A percentile compares a stretch with the other conserved stretches of the same genome.
Conservation (phyloP, 2,797 vertebrate species). For the Ambastaia sidthimunki region DNA sequence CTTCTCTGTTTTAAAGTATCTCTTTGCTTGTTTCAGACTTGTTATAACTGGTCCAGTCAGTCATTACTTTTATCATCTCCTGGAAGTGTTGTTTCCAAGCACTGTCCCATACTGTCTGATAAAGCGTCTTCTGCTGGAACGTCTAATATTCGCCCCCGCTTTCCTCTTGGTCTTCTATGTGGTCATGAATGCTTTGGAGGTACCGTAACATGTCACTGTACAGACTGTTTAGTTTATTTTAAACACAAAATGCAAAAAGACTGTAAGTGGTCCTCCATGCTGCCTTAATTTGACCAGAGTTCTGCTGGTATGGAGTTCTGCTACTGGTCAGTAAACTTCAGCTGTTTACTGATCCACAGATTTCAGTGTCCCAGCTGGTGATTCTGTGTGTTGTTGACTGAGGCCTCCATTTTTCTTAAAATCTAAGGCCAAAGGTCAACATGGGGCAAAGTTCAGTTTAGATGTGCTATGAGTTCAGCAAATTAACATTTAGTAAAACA, state of each 20-base stretch:
- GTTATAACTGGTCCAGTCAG: slow-evolving; percentile 86
- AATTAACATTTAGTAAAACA: too few relatives aligned
- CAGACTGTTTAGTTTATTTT: too few relatives aligned
- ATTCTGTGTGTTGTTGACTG: slow-evolving; percentile 1
- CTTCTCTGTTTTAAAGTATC: not conserved
- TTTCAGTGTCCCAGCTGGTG: slow-evolving; percentile 2
- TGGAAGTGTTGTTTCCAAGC: slow-evolving; percentile 83
- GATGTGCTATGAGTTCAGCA: too few relatives aligned
- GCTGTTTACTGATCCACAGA: slow-evolving; percentile 22
- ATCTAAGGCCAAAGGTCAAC: not conserved
- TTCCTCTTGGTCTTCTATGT: slow-evolving; percentile 86
- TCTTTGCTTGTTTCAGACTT: slow-evolving; percentile 70
- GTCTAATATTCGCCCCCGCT: slow-evolving; percentile 83
- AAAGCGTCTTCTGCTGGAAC: slow-evolving; percentile 85
- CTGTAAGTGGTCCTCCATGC: not conserved
- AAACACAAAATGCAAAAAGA: too few relatives aligned
- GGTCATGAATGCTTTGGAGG: slow-evolving; percentile 87
- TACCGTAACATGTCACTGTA: slow-evolving; percentile 60
- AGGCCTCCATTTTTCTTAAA: not conserved
- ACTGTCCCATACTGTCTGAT: slow-evolving; percentile 76
- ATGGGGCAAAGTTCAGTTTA: too few relatives aligned
- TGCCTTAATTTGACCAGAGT: slow-evolving; percentile 18
- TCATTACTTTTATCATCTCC: slow-evolving; percentile 86
- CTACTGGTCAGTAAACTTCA: slow-evolving; percentile 27
- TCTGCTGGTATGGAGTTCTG: too few relatives aligned